Evolutionary conservation across 2,113 vertebrate species (phyloP), one percentile per base, ranked within the genome.

Genomic region (Centropus bengalensis): DNA sequence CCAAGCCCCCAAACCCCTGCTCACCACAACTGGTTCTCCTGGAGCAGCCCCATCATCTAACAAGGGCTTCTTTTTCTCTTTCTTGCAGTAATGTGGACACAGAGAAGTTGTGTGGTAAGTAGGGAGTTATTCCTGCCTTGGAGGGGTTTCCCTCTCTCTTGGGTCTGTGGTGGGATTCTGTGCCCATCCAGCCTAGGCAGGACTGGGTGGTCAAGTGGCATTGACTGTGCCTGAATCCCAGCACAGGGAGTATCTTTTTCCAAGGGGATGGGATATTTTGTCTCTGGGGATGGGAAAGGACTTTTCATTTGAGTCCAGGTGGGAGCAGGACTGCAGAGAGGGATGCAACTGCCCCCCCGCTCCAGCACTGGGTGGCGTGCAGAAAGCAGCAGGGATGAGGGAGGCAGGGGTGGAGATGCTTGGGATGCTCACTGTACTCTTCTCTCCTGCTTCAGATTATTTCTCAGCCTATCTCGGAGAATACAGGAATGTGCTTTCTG

Each of bases 41-140:
- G 3, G 12, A 27, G 5, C 51, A 47, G 27, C 49, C 51, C 38
- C 40, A 49, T 5, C 7, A 4, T 80, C 95, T 98, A 62, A 98
- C 70, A 5, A 26, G 66, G 49, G 5, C 62, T 52, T 84, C 18
- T 71, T 58, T 88, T 55, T 94, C 83, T 95, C 58, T 96, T 94
- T 88, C 89, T 95, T 94, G 58, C 98, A 99, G 99, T 95, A 99
- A 99, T 26, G 97, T 99, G 97, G 99, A 99, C 94, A 99, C 99
- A 0, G 99, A 99, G 95, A 99, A 99, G 76, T 94, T 99, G 75
- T 99, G 99, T 63, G 99, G 99, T 99, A 94, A 97, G 99, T 98
- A 36, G 66, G 32, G 20, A n/a, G 38, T 5, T 30, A 0, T 10
- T n/a, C 17, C 60, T 94, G 62, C 36, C 40, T 33, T 2, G 2